A percentile compares a stretch with the other conserved stretches of the same genome.
phyloP scores from a whole-genome alignment of 2,797 vertebrate species.

The Eutrigla gurnardus region DNA sequence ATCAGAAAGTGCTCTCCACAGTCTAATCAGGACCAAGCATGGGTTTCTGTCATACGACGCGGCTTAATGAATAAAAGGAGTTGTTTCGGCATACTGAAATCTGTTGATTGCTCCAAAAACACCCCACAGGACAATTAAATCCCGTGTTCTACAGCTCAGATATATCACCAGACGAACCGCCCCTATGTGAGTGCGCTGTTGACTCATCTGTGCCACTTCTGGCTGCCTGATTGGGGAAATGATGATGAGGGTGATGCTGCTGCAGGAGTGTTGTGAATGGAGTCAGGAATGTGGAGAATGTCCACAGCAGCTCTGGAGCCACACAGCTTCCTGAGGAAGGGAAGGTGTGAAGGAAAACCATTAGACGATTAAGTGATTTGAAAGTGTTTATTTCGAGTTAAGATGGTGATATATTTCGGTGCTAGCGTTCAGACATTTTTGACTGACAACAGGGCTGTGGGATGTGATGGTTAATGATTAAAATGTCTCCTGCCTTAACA shows the following conservation, averaged over 20 bases:
- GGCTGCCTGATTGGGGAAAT: conserved; percentile 20
- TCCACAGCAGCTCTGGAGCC: conserved; percentile 36
- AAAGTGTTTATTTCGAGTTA: background rate
- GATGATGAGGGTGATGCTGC: conserved; percentile 14
- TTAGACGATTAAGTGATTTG: background rate
- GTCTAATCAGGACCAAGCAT: conserved; percentile 61
- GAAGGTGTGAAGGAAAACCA: conserved; percentile 1
- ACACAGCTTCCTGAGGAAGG: conserved; percentile 32
- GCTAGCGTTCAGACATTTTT: background rate
- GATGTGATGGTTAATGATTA: too few relatives aligned
- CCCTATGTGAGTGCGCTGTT: conserved; percentile 5
- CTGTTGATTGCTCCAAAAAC: conserved; percentile 47
- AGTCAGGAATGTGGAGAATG: conserved; percentile 62
- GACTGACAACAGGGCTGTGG: background rate
- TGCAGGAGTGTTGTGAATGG: conserved; percentile 25
- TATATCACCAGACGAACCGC: conserved; percentile 20
- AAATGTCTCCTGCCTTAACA: too few relatives aligned
- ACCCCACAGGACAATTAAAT: conserved; percentile 30
- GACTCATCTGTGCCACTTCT: conserved; percentile 47
- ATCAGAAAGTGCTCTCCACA: conserved; percentile 62
- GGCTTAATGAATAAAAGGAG: conserved; percentile 48
- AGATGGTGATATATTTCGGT: background rate
- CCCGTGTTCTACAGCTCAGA: conserved; percentile 12
- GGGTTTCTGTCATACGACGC: conserved; percentile 42
- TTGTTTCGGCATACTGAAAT: conserved; percentile 41